These are phyloP conservation scores for Carassius gibelio DNA, from an alignment of 2,113 vertebrate genomes.

Conservation along the genomic window DNA sequence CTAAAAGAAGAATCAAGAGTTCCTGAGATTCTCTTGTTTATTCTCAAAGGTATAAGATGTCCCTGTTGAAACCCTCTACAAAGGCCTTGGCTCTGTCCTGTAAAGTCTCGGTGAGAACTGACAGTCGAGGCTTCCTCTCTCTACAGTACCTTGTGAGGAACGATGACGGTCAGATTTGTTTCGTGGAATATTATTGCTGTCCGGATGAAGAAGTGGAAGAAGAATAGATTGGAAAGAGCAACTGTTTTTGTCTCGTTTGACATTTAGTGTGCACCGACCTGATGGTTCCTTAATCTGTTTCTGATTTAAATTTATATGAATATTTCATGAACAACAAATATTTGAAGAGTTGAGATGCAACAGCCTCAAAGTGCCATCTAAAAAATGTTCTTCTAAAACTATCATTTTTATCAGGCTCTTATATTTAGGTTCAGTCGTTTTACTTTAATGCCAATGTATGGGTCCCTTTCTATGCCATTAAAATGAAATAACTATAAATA, in stretches of 20 bases:
- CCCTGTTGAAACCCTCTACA: constrained; percentile 91
- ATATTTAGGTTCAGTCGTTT: too few relatives aligned
- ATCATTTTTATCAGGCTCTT: too few relatives aligned
- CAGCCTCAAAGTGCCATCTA: too few relatives aligned
- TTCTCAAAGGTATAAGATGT: constrained; percentile 89
- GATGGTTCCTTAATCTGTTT: background rate
- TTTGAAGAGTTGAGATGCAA: background rate
- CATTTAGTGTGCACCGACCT: background rate
- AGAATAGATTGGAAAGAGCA: constrained; percentile 52
- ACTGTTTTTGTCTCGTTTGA: constrained; percentile 5
- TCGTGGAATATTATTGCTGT: constrained; percentile 93
- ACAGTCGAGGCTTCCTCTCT: constrained; percentile 91
- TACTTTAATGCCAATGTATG: too few relatives aligned
- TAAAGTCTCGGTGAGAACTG: constrained; percentile 93
- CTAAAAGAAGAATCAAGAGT: background rate
- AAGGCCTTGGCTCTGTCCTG: constrained; percentile 92
- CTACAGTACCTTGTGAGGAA: constrained; percentile 96
- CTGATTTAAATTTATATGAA: background rate
- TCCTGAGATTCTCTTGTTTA: constrained; percentile 1
- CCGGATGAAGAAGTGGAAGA: constrained; percentile 87
- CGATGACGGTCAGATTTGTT: constrained; percentile 67
- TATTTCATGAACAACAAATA: too few relatives aligned
- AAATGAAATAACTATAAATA: too few relatives aligned
- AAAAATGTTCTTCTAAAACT: too few relatives aligned
- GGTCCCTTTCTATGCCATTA: too few relatives aligned